A percentile compares a stretch with the other conserved stretches of the same genome.
These are phyloP conservation scores for Caenorhabditis parvicauda DNA, from an alignment of 2,888 invertebrate species.

Conservation along the genomic window DNA sequence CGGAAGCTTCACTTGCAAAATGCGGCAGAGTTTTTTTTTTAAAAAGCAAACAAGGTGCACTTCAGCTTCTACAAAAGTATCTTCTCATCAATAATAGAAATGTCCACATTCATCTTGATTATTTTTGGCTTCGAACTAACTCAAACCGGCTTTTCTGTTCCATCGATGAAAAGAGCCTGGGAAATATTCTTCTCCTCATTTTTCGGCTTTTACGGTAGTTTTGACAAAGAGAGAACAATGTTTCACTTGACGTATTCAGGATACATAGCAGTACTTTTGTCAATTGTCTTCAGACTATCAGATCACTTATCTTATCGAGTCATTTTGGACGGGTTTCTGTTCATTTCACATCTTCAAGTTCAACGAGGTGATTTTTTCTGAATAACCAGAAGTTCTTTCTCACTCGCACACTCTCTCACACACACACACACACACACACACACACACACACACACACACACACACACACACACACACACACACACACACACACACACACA, in stretches of 20 bases:
- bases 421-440: too few relatives aligned
- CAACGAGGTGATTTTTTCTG: constrained; percentile 34
- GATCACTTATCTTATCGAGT: constrained; percentile 41
- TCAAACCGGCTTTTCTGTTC: neutral
- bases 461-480: too few relatives aligned
- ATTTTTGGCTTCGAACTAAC: constrained; percentile 13
- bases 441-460: too few relatives aligned
- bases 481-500: too few relatives aligned
- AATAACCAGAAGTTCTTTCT: too few relatives aligned
- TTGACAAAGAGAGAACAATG: neutral
- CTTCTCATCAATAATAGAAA: constrained; percentile 19
- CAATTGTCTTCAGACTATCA: constrained; percentile 54
- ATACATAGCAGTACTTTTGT: constrained; percentile 53
- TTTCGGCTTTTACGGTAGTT: constrained; percentile 49
- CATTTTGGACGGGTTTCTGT: constrained; percentile 56
- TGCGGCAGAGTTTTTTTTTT: neutral
- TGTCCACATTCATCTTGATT: constrained; percentile 17
- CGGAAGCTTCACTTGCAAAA: too few relatives aligned
- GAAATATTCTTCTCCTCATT: constrained; percentile 30
- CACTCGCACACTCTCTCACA: too few relatives aligned
- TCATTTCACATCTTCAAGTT: constrained; percentile 59
- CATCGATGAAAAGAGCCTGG: neutral
- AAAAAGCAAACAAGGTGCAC: neutral
- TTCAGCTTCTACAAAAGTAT: constrained; percentile 38
- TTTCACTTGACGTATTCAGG: constrained; percentile 26